Evolutionary conservation across 2,113 vertebrate species (phyloP), one percentile per base, ranked within the genome.

Genomic region (Theristicus caerulescens): DNA sequence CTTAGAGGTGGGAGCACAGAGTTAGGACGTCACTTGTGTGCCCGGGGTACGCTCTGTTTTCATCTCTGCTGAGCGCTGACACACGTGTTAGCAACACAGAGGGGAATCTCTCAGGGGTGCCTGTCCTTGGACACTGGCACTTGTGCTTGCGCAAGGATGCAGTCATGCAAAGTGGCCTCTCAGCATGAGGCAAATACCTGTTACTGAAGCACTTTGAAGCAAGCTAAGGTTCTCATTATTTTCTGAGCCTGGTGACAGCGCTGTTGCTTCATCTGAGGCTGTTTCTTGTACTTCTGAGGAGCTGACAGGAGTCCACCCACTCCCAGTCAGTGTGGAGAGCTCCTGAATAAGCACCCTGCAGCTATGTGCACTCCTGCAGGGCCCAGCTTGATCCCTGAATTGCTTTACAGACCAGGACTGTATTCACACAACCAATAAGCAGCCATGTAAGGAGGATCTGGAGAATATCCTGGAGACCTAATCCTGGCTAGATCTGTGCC

Each of bases 1-100:
- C 57, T 64, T 36, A 78, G 29, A 34, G 0, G 1, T 49, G 27
- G 38, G 51, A 62, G 57, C 40, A 59, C 64, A 64, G 74, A 70
- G 69, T 49, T 44, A 58, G 66, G 42, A 42, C 0, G 1, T 25
- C 34, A 6, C 34, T 74, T 6, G 1, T 44, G 46, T 82, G 26
- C 26, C 55, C 0, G 0, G 54, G 61, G 6, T 51, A 16, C 3
- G 4, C 7, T 51, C 38, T 79, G 51, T 21, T 86, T 55, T 70
- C 58, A 55, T 26, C 2, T 2, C n/a, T 55, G n/a, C 54, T 52
- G 58, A 40, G 54, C 0, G 1, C 22, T 26, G 54, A 52, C 69
- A 72, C 8, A 20, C 0, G 3, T 16, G 19, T 38, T 58, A 86
- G 86, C 29, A 38, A 1, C 58, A 21, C 3, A 0, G 44, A 47